These are phyloP conservation scores for Cyanistes caeruleus DNA, from an alignment of 2,113 vertebrate species.

Conservation along the genomic window DNA sequence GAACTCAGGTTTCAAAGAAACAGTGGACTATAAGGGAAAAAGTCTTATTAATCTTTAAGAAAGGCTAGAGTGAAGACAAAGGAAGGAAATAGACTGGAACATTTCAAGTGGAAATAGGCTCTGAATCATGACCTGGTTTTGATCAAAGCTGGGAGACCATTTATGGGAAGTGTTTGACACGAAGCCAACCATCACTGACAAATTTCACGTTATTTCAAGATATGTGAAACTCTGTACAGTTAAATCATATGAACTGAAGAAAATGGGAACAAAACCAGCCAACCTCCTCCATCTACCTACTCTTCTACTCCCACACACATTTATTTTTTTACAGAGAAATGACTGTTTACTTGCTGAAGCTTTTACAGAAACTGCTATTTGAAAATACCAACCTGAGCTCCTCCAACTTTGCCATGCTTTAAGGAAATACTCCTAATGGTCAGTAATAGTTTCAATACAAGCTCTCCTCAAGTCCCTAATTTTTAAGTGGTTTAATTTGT, in stretches of 20 bases:
- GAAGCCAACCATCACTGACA: background rate
- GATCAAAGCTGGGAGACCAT: background rate
- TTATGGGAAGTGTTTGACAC: background rate
- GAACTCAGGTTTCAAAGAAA: background rate
- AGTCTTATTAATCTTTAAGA: background rate
- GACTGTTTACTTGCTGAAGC: background rate
- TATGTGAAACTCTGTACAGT: background rate
- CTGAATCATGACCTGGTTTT: background rate
- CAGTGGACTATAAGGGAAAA: background rate
- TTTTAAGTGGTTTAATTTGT: background rate
- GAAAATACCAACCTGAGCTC: background rate
- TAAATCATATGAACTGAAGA: background rate
- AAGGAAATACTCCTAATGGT: background rate
- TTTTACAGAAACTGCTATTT: background rate
- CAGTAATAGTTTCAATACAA: background rate
- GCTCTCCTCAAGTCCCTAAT: background rate
- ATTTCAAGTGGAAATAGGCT: background rate
- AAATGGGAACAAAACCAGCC: background rate
- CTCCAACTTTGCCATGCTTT: background rate
- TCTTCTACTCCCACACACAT: background rate
- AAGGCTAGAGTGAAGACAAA: background rate
- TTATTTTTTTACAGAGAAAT: background rate
- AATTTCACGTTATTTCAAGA: background rate
- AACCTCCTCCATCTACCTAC: background rate
- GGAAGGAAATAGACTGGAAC: background rate